Evolutionary conservation across 2,797 vertebrate species (phyloP).

Genomic region (Gadopsis marmoratus): DNA sequence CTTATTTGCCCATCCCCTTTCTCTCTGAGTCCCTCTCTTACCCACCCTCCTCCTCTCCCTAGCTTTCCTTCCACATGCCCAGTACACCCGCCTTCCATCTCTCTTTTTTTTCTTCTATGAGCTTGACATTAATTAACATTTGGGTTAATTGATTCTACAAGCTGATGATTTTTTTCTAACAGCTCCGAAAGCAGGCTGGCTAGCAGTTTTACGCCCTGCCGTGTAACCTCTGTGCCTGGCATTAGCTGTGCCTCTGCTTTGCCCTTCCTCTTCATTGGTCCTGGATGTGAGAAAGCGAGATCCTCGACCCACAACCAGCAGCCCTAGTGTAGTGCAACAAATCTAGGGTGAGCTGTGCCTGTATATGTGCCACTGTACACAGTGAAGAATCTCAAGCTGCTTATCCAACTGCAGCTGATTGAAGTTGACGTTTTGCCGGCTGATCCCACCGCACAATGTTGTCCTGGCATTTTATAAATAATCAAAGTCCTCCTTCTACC

Average conservation of each 20-base stretch:
- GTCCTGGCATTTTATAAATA: conserved; percentile 80
- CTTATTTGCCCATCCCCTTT: conserved; percentile 91
- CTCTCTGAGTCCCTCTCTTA: conserved; percentile 83
- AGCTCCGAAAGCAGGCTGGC: conserved; percentile 84
- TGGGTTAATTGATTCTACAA: conserved; percentile 98
- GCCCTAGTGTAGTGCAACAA: conserved; percentile 52
- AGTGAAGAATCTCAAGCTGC: conserved; percentile 74
- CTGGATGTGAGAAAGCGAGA: conserved; percentile 68
- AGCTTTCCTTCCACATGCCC: conserved; percentile 78
- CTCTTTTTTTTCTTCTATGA: conserved; percentile 89
- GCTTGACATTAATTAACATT: conserved; percentile 99
- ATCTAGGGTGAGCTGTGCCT: conserved; percentile 54
- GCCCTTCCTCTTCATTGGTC: conserved; percentile 70
- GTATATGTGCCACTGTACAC: conserved; percentile 43
- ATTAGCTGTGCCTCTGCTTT: conserved; percentile 73
- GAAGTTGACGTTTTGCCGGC: conserved; percentile 77
- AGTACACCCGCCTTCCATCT: conserved; percentile 74
- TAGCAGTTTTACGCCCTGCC: conserved; percentile 70
- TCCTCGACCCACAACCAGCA: conserved; percentile 71
- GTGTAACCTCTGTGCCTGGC: conserved; percentile 83
- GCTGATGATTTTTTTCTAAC: conserved; percentile 89
- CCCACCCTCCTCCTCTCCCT: conserved; percentile 83
- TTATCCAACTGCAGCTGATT: conserved; percentile 83
- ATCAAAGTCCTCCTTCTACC: conserved; percentile 69
- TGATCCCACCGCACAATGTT: conserved; percentile 71